Conservation (phyloP, 2,113 vertebrate genomes). For the Ciconia maguari region DNA sequence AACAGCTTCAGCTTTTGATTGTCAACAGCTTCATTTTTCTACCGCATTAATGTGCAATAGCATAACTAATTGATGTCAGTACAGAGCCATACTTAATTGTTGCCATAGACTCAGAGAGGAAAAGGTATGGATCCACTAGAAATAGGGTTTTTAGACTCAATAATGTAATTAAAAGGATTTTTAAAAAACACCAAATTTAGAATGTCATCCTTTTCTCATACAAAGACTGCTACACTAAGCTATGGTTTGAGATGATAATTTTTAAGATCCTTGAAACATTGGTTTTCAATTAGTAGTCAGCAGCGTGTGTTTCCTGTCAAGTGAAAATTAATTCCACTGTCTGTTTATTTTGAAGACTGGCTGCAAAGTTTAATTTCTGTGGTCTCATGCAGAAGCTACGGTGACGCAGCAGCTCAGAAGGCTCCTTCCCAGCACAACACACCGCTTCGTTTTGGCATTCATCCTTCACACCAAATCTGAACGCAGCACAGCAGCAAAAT, state of each 20-base stretch:
- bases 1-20: neutral
- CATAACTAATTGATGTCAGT: neutral
- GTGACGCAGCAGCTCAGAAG: neutral
- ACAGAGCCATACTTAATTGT: neutral
- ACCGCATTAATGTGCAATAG: neutral
- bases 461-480: neutral
- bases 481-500: neutral
- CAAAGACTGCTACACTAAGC: neutral
- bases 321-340: neutral
- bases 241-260: neutral
- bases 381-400: neutral
- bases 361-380: neutral
- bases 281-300: neutral
- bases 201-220: neutral
- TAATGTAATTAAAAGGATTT: neutral
- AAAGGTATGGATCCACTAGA: neutral
- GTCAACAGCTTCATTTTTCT: neutral
- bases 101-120: neutral
- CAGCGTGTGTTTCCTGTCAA: neutral
- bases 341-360: neutral
- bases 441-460: fast-evolving
- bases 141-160: neutral
- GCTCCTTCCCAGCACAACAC: neutral
- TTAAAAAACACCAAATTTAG: neutral
- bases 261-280: neutral